Evolutionary conservation across 2,797 vertebrate genomes (phyloP).

Genomic region (Anguilla megastoma): DNA sequence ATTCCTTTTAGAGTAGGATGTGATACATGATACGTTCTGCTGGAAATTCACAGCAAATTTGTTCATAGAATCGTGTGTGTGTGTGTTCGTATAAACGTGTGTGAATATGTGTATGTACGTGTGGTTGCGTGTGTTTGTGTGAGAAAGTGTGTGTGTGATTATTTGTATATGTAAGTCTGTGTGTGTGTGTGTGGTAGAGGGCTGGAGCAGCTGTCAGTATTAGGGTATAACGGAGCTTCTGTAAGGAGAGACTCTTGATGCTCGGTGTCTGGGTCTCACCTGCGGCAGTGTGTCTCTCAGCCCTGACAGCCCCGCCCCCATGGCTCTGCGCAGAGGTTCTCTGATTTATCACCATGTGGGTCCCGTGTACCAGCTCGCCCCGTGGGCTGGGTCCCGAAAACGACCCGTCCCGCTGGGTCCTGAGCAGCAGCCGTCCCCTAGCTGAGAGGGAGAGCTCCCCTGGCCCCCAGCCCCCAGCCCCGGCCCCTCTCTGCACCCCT

Average conservation of each 20-base stretch:
- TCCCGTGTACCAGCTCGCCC: neutral
- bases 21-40: neutral
- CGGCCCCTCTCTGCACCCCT: neutral
- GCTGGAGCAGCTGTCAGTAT: conserved; percentile 62
- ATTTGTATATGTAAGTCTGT: conserved; percentile 1
- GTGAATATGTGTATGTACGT: conserved; percentile 2
- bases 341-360: conserved; percentile 19
- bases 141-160: neutral
- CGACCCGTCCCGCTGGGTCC: neutral
- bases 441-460: conserved; percentile 21
- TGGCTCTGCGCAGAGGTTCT: conserved; percentile 33
- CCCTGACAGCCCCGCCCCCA: conserved; percentile 44
- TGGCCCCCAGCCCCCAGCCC: conserved; percentile 13
- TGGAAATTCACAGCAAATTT: neutral
- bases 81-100: neutral
- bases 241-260: conserved; percentile 72
- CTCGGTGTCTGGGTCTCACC: conserved; percentile 75
- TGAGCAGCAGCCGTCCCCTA: neutral
- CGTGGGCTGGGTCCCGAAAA: neutral
- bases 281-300: conserved; percentile 60
- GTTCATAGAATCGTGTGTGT: neutral
- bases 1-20: neutral
- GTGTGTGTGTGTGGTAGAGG: conserved; percentile 5
- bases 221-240: conserved; percentile 13
- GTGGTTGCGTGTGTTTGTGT: neutral